A percentile compares a stretch with the other conserved stretches of the same genome.
These are phyloP conservation scores for Peromyscus leucopus DNA, from an alignment of 2,113 vertebrate species.

Conservation along the genomic window DNA sequence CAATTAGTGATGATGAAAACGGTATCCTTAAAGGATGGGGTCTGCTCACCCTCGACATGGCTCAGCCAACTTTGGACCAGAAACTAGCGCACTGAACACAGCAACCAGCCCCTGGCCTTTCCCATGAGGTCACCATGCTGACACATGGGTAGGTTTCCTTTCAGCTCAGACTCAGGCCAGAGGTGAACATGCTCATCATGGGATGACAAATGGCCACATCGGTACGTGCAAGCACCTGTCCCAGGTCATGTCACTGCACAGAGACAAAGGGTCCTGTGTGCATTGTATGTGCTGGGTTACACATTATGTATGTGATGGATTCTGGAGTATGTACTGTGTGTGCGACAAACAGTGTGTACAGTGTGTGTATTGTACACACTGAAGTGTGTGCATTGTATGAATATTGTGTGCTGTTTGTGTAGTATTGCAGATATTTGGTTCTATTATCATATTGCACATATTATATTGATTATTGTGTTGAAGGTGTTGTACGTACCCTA, in stretches of 20 bases:
- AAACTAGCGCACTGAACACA: background rate
- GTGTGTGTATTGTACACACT: background rate
- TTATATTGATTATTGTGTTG: too few species aligned
- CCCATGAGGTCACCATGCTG: background rate
- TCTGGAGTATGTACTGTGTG: background rate
- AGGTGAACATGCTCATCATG: background rate
- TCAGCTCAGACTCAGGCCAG: background rate
- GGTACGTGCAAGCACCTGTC: background rate
- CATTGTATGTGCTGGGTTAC: background rate
- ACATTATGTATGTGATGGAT: too few species aligned
- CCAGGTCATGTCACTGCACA: rapidly evolving
- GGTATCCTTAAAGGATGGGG: conserved; percentile 19
- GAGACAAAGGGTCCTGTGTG: too few species aligned
- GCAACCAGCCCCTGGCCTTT: conserved; percentile 37
- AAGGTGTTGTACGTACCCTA: background rate
- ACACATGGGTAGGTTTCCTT: background rate
- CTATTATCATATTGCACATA: background rate
- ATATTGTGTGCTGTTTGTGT: background rate
- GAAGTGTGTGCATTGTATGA: too few species aligned
- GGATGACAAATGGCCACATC: background rate
- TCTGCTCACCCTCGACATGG: background rate
- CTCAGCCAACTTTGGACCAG: background rate
- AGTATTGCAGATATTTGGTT: background rate
- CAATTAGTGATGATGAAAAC: conserved; percentile 35
- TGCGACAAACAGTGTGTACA: background rate